Evolutionary conservation across 2,888 invertebrate genomes (phyloP), one percentile per base, ranked within the genome.

Genomic region (Myopa tessellatipennis): DNA sequence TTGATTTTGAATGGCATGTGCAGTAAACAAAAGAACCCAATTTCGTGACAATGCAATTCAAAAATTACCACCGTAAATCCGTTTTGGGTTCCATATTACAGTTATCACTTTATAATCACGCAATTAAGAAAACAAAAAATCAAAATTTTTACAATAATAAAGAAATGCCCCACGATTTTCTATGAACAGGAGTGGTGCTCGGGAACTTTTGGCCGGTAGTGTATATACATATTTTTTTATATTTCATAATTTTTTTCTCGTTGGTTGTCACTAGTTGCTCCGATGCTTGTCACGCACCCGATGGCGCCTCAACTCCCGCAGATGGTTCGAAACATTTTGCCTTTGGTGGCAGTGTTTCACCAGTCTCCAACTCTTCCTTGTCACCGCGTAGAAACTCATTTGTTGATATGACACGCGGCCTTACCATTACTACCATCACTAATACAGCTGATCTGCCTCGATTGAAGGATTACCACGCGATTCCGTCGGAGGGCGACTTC

Each of bases 401-500:
- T 60, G 76, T 81, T 63, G 84, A 85, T 78, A 82, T 85, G 77
- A 83, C 81, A n/a, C 83, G 84, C n/a, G 84, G 82, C 74, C 75
- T 84, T 7, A 82, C 84, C 14, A 81, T 82, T 18, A 83, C 81
- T 7, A 77, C 78, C 26, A 2, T 26, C 26, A 26, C 26, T 26
- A 85, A 82, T 77, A 81, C 81, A 71, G 80, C 74, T 55, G 82
- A 82, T 76, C 76, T 83, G 3, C 82, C 81, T 1, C 81, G 81
- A 77, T 65, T 83, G 55, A 85, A 85, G 68, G 83, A 82, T 45
- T 87, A 87, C 78, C 83, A 84, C 60, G 84, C 83, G 26, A 85
- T 88, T 80, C 88, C 88, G 3, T 55, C 82, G 63, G 92, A 91
- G 4, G 88, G 91, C 63, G 88, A 91, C 60, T 93, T 91, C 84